A percentile compares a stretch with the other conserved stretches of the same genome.
These are phyloP conservation scores for Serrognathus titanus DNA, from an alignment of 2,888 invertebrate genomes.

Conservation along the genomic window DNA sequence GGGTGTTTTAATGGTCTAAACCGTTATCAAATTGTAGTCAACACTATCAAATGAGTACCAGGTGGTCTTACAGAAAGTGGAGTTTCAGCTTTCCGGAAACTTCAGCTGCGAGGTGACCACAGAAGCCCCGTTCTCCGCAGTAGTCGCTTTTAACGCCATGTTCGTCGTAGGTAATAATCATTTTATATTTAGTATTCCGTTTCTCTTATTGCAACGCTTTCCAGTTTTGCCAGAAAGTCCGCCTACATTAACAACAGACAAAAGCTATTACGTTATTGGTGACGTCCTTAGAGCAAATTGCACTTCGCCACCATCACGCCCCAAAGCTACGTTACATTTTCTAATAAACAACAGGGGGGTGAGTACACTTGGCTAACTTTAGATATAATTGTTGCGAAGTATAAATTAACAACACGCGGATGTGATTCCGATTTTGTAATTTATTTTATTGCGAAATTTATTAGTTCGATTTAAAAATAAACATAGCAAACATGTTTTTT, in stretches of 20 bases:
- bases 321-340: slow-evolving; percentile 70
- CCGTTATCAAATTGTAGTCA: slow-evolving; percentile 51
- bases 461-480: too few relatives aligned
- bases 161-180: slow-evolving; percentile 69
- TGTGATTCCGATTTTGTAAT: too few relatives aligned
- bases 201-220: slow-evolving; percentile 40
- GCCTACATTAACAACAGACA: slow-evolving; percentile 67
- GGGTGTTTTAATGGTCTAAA: background rate
- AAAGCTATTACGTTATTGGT: slow-evolving; percentile 70
- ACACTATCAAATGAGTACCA: slow-evolving; percentile 71
- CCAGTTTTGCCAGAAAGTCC: slow-evolving; percentile 67
- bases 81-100: slow-evolving; percentile 70
- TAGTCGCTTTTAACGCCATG: slow-evolving; percentile 63
- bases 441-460: too few relatives aligned
- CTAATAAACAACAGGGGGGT: slow-evolving; percentile 76
- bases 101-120: slow-evolving; percentile 80
- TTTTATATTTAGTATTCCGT: slow-evolving; percentile 8
- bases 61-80: slow-evolving; percentile 67
- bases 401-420: too few relatives aligned
- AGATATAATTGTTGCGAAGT: too few relatives aligned
- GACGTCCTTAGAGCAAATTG: slow-evolving; percentile 75
- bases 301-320: slow-evolving; percentile 74
- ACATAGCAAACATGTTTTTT: too few relatives aligned
- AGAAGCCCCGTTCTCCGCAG: slow-evolving; percentile 71
- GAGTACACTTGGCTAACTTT: slow-evolving; percentile 46